These are phyloP conservation scores for Aspidapion aeneum DNA, from an alignment of 2,888 invertebrate species.

Conservation along the genomic window DNA sequence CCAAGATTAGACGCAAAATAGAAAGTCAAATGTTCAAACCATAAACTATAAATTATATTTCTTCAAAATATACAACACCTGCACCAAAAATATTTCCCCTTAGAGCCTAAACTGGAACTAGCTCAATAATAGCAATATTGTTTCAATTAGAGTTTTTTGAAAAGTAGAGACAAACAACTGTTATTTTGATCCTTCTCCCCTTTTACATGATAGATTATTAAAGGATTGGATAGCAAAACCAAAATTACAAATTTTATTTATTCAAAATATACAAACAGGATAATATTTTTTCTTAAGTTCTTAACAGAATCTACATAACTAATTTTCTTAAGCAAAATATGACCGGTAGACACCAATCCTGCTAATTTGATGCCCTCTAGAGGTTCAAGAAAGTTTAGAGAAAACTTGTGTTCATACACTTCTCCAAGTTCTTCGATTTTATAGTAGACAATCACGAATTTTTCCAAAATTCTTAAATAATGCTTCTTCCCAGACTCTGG, in stretches of 20 bases:
- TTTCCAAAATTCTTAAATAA: constrained; percentile 17
- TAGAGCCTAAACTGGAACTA: neutral
- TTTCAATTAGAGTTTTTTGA: no score
- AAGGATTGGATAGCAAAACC: no score
- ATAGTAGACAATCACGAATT: constrained; percentile 19
- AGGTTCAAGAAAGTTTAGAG: constrained; percentile 1
- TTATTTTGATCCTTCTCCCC: no score
- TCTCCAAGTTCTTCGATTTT: constrained; percentile 18
- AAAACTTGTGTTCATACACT: constrained; percentile 18
- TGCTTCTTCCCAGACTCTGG: constrained; percentile 15
- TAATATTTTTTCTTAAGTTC: constrained; percentile 18
- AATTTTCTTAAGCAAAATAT: constrained; percentile 21
- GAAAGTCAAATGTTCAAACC: no score
- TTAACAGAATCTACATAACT: constrained; percentile 17
- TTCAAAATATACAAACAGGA: constrained; percentile 20
- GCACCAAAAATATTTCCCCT: neutral
- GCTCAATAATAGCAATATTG: neutral
- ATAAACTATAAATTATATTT: no score
- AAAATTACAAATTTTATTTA: constrained; percentile 5
- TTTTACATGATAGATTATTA: no score
- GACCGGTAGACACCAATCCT: constrained; percentile 17
- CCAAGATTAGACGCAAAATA: no score
- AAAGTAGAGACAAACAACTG: no score
- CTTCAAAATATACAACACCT: no score
- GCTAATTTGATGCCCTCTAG: constrained; percentile 11